phyloP scores from a whole-genome alignment of 2,113 vertebrate species.

The Seriola quinqueradiata region DNA sequence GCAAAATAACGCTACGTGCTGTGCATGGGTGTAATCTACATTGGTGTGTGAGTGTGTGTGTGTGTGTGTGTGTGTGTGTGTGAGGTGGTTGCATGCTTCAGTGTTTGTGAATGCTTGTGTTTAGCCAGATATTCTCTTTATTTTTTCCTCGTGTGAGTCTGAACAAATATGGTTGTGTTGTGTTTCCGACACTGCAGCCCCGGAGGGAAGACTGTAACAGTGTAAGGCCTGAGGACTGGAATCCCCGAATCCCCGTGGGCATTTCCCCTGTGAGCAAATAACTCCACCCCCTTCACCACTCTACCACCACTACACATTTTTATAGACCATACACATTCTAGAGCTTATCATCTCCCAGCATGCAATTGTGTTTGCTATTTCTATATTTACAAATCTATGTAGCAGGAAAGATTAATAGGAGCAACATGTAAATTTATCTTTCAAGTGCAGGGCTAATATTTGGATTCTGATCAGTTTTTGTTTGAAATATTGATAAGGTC shows the following conservation, averaged over 20 bases:
- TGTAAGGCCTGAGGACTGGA: slow-evolving; percentile 86
- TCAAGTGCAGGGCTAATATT: slow-evolving; percentile 18
- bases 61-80: slow-evolving; percentile 1
- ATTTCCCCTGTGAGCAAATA: slow-evolving; percentile 85
- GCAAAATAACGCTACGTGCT: slow-evolving; percentile 38
- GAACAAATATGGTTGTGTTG: slow-evolving; percentile 61
- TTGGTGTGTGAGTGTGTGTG: slow-evolving; percentile 25
- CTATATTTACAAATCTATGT: not conserved
- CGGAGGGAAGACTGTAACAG: slow-evolving; percentile 87
- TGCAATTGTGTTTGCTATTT: not conserved
- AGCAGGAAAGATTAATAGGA: slow-evolving; percentile 12
- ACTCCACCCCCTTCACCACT: slow-evolving; percentile 38
- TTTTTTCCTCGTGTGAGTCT: slow-evolving; percentile 32
- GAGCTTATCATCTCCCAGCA: slow-evolving; percentile 3
- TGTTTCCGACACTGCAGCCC: slow-evolving; percentile 73
- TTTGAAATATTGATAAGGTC: not conserved
- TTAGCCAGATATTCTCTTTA: slow-evolving; percentile 38
- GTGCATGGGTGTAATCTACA: slow-evolving; percentile 50
- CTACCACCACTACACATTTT: slow-evolving; percentile 14
- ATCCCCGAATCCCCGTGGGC: slow-evolving; percentile 87
- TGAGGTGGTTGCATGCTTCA: too few species aligned
- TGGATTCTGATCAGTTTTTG: not conserved
- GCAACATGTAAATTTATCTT: slow-evolving; percentile 14
- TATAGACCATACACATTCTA: not conserved
- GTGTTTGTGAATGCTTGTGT: slow-evolving; percentile 1